Evolutionary conservation across 2,888 invertebrate genomes (phyloP).

Genomic region (Seira sanloemensis): DNA sequence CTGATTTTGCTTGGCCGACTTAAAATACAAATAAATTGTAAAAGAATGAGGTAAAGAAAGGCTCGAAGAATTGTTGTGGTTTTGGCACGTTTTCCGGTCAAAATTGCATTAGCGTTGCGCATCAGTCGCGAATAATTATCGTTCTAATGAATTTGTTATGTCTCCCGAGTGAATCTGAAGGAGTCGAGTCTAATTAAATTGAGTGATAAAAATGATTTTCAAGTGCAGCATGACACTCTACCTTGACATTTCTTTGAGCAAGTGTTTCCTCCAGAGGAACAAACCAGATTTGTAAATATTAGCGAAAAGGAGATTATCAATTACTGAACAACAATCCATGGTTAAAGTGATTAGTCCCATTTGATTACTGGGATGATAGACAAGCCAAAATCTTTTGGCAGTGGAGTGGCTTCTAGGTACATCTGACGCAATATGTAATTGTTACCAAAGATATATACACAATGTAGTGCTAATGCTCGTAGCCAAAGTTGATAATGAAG

Average conservation of each 20-base stretch:
- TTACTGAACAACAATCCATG: conserved; percentile 41
- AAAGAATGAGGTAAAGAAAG: conserved; percentile 27
- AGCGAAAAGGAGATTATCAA: conserved; percentile 19
- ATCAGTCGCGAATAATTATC: neutral
- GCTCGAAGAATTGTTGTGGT: conserved; percentile 31
- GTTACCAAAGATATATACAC: conserved; percentile 14
- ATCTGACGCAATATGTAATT: neutral
- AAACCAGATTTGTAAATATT: conserved; percentile 10
- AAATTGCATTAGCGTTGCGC: conserved; percentile 22
- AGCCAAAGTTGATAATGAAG: conserved; percentile 65
- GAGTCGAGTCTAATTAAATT: neutral
- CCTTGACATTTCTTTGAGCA: neutral
- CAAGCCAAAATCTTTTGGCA: conserved; percentile 33
- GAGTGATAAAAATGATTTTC: too few species aligned
- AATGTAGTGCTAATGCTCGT: conserved; percentile 56
- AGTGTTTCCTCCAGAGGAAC: conserved; percentile 23
- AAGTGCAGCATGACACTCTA: neutral
- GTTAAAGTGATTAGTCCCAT: conserved; percentile 61
- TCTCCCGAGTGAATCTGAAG: too few species aligned
- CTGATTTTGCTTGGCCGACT: conserved; percentile 43
- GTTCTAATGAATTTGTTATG: conserved; percentile 32
- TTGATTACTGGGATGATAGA: conserved; percentile 50
- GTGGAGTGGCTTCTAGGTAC: neutral
- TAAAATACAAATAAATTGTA: conserved; percentile 30
- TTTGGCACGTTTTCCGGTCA: conserved; percentile 43